Conservation (phyloP, 2,888 invertebrate genomes). For the Lithophane socia region DNA sequence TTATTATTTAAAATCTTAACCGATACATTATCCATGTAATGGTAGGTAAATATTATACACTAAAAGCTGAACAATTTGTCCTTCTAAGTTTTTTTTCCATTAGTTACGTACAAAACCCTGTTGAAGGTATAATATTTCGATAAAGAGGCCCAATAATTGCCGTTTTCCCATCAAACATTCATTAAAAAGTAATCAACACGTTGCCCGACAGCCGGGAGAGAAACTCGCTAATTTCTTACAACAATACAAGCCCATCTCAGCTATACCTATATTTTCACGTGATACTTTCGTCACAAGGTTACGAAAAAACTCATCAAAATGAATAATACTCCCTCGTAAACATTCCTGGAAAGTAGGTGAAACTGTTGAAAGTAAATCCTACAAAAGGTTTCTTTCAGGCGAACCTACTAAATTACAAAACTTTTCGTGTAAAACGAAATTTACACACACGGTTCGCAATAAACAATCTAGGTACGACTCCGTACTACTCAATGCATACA, state of each 20-base stretch:
- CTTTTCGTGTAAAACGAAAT: slow-evolving; percentile 59
- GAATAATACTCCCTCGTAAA: slow-evolving; percentile 5
- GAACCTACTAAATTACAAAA: slow-evolving; percentile 50
- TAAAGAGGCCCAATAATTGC: slow-evolving; percentile 66
- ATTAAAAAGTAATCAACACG: slow-evolving; percentile 79
- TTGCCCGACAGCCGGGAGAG: slow-evolving; percentile 45
- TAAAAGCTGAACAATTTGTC: slow-evolving; percentile 9
- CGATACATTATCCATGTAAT: background rate
- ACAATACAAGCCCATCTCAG: slow-evolving; percentile 50
- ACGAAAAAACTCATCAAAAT: slow-evolving; percentile 8
- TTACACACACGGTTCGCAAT: slow-evolving; percentile 68
- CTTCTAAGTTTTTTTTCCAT: slow-evolving; percentile 17
- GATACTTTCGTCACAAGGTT: background rate
- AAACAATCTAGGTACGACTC: slow-evolving; percentile 61
- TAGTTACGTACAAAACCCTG: slow-evolving; percentile 43
- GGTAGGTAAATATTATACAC: background rate
- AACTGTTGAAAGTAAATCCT: slow-evolving; percentile 11
- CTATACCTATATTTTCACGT: slow-evolving; percentile 11
- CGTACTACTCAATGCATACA: slow-evolving; percentile 71
- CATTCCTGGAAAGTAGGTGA: slow-evolving; percentile 5
- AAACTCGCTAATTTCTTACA: slow-evolving; percentile 63
- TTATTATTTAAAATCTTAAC: background rate
- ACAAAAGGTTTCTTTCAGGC: slow-evolving; percentile 15
- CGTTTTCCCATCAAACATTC: slow-evolving; percentile 75
- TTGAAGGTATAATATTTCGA: slow-evolving; percentile 52